Conservation (phyloP, 2,797 vertebrate genomes). For the Tiaroga cobitis region DNA sequence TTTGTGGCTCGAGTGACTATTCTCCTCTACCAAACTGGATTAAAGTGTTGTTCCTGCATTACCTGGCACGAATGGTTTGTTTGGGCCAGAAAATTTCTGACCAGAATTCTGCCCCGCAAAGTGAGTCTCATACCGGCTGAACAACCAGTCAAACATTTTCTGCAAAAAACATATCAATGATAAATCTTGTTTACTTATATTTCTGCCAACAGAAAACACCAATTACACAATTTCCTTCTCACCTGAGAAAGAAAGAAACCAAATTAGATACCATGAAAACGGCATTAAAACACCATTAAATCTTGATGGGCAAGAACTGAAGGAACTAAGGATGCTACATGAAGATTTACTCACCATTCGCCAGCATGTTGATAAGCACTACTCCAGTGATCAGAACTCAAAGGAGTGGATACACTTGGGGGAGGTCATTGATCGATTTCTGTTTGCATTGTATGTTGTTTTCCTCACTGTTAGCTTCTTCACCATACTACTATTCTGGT, state of each 20-base stretch:
- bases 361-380: constrained; percentile 12
- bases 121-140: neutral
- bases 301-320: neutral
- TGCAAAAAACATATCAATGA: neutral
- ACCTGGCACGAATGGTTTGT: constrained; percentile 64
- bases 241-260: neutral
- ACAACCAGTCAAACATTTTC: neutral
- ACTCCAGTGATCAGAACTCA: constrained; percentile 4
- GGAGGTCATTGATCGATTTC: constrained; percentile 32
- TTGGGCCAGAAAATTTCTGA: constrained; percentile 49
- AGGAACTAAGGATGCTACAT: neutral
- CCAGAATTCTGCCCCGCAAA: constrained; percentile 14
- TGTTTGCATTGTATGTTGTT: constrained; percentile 27
- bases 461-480: constrained; percentile 27
- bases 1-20: constrained; percentile 59
- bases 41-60: constrained; percentile 65
- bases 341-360: constrained; percentile 13
- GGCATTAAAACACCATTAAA: neutral
- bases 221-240: neutral
- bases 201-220: constrained; percentile 1
- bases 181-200: neutral
- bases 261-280: neutral
- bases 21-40: constrained; percentile 69
- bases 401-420: constrained; percentile 29
- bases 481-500: constrained; percentile 28